Evolutionary conservation across 2,113 vertebrate species (phyloP).

Genomic region (Casuarius casuarius): DNA sequence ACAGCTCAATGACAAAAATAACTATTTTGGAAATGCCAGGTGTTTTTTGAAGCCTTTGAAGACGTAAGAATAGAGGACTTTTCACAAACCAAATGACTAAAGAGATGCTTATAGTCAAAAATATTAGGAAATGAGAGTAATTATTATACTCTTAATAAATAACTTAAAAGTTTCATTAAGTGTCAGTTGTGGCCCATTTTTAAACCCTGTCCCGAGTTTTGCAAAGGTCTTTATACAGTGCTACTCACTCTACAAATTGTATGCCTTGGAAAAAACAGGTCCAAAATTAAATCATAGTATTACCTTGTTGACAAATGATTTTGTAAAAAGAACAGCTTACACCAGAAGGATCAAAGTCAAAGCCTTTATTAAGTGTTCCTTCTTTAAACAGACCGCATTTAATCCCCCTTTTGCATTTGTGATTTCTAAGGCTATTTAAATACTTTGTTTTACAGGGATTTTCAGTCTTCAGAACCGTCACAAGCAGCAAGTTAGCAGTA

Average conservation of each 20-base stretch:
- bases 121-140: not conserved
- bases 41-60: not conserved
- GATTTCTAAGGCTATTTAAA: slow-evolving; percentile 59
- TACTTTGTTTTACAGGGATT: slow-evolving; percentile 51
- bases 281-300: not conserved
- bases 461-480: slow-evolving; percentile 57
- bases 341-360: slow-evolving; percentile 73
- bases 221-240: not conserved
- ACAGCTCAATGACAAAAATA: not conserved
- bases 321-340: slow-evolving; percentile 41
- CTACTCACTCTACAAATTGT: not conserved
- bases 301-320: slow-evolving; percentile 15
- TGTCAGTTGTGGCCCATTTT: not conserved
- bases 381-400: slow-evolving; percentile 67
- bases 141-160: not conserved
- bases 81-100: not conserved
- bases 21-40: not conserved
- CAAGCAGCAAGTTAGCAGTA: slow-evolving; percentile 57
- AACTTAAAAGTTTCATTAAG: not conserved
- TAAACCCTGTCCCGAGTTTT: slow-evolving; percentile 5
- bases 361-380: slow-evolving; percentile 83
- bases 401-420: slow-evolving; percentile 51
- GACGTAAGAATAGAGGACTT: not conserved
- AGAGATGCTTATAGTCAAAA: not conserved
- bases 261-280: not conserved